A percentile compares a stretch with the other conserved stretches of the same genome.
Evolutionary conservation across 2,888 invertebrate species (phyloP).

Genomic region (Azorinus chamasolen): DNA sequence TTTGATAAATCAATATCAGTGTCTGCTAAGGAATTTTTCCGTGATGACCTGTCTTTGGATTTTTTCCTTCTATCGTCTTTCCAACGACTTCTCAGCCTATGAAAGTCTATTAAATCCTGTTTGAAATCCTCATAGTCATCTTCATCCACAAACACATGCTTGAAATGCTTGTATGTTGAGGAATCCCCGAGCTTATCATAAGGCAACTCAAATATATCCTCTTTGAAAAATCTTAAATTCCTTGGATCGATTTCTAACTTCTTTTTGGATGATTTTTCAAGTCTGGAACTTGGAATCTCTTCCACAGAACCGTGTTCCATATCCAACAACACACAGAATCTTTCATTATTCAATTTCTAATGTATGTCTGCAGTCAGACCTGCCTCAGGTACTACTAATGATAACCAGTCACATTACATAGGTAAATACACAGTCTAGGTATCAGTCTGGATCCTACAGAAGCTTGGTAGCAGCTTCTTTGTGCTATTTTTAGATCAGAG

Average conservation of each 20-base stretch:
- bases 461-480: slow-evolving; percentile 35
- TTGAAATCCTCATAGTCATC: slow-evolving; percentile 83
- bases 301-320: slow-evolving; percentile 51
- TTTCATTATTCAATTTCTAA: slow-evolving; percentile 27
- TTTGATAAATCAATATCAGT: no score
- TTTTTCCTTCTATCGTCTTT: slow-evolving; percentile 57
- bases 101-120: slow-evolving; percentile 76
- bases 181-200: slow-evolving; percentile 67
- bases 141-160: slow-evolving; percentile 78
- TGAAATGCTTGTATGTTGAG: slow-evolving; percentile 67
- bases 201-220: slow-evolving; percentile 68
- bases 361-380: slow-evolving; percentile 16
- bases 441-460: slow-evolving; percentile 43
- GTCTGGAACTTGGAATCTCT: slow-evolving; percentile 5
- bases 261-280: no score
- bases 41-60: slow-evolving; percentile 35
- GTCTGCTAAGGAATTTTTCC: neutral
- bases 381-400: slow-evolving; percentile 36
- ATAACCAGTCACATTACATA: slow-evolving; percentile 11
- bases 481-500: no score
- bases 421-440: slow-evolving; percentile 36
- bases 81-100: slow-evolving; percentile 54
- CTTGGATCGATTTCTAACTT: slow-evolving; percentile 52
- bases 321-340: slow-evolving; percentile 29
- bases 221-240: slow-evolving; percentile 65